Percentiles rank a stretch among this genome's conserved stretches.
These are phyloP conservation scores for Pimpla rufipes DNA, from an alignment of 2,888 invertebrate genomes.

Conservation along the genomic window DNA sequence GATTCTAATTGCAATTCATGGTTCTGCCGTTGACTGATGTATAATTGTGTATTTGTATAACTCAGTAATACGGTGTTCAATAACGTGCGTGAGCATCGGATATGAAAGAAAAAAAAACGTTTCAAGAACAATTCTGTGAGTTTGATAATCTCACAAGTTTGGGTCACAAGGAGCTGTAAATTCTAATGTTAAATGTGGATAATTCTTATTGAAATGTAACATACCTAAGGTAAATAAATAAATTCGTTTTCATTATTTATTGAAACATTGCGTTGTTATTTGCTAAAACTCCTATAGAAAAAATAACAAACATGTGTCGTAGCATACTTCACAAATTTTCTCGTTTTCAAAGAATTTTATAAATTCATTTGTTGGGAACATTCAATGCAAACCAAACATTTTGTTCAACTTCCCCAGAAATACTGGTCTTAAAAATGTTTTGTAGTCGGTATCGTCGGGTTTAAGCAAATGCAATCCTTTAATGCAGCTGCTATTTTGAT, in stretches of 20 bases:
- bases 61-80: slow-evolving; percentile 34
- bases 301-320: neutral
- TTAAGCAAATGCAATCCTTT: no score
- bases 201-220: slow-evolving; percentile 66
- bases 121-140: slow-evolving; percentile 19
- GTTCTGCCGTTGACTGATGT: slow-evolving; percentile 66
- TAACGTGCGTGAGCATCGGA: slow-evolving; percentile 44
- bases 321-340: no score
- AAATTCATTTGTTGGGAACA: no score
- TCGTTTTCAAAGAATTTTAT: no score
- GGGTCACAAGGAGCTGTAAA: slow-evolving; percentile 60
- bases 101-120: slow-evolving; percentile 27
- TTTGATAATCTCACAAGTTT: slow-evolving; percentile 46
- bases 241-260: slow-evolving; percentile 70
- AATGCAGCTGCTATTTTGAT: no score
- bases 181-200: slow-evolving; percentile 65
- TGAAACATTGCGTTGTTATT: slow-evolving; percentile 48
- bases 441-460: no score
- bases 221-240: slow-evolving; percentile 67
- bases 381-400: no score
- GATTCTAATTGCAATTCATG: slow-evolving; percentile 57
- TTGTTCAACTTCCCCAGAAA: no score
- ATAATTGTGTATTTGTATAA: slow-evolving; percentile 58
- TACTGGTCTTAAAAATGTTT: no score
- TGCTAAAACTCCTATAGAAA: neutral